phyloP scores from a whole-genome alignment of 2,113 vertebrate species.

The Catharus minimus region DNA sequence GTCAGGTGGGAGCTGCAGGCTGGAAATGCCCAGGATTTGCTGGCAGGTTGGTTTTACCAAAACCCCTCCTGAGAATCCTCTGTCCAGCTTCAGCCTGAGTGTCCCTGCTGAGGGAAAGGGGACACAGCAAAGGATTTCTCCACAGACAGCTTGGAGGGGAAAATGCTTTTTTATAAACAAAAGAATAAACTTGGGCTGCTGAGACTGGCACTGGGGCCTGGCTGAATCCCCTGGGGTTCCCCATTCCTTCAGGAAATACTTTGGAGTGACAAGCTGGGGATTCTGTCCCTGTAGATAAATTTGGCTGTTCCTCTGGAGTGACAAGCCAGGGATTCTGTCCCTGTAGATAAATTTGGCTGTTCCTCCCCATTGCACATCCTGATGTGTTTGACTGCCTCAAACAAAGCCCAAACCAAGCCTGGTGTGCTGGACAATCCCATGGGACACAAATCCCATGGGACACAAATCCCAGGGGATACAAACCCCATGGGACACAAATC shows the following conservation, averaged over 20 bases:
- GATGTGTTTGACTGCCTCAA: background rate
- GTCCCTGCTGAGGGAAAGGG: background rate
- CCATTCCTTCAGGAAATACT: background rate
- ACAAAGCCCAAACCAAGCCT: background rate
- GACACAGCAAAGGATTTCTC: background rate
- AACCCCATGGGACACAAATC: background rate
- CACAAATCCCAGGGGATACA: background rate
- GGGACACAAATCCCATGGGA: fast-evolving
- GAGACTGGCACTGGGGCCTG: too few species aligned
- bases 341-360: fast-evolving
- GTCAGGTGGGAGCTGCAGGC: background rate
- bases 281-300: background rate
- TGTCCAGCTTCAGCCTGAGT: background rate
- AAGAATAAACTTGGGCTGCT: background rate
- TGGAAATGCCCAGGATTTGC: background rate
- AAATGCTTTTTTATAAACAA: background rate
- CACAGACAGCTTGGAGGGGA: background rate
- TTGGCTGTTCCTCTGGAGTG: fast-evolving
- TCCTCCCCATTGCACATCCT: background rate
- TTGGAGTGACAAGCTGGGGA: background rate
- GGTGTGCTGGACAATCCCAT: fast-evolving
- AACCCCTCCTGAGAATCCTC: background rate
- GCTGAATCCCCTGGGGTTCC: background rate
- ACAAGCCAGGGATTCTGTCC: background rate
- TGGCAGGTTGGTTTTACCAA: background rate